A percentile compares a stretch with the other conserved stretches of the same genome.
Evolutionary conservation across 2,797 vertebrate genomes (phyloP).

Genomic region (Babyrousa celebensis): DNA sequence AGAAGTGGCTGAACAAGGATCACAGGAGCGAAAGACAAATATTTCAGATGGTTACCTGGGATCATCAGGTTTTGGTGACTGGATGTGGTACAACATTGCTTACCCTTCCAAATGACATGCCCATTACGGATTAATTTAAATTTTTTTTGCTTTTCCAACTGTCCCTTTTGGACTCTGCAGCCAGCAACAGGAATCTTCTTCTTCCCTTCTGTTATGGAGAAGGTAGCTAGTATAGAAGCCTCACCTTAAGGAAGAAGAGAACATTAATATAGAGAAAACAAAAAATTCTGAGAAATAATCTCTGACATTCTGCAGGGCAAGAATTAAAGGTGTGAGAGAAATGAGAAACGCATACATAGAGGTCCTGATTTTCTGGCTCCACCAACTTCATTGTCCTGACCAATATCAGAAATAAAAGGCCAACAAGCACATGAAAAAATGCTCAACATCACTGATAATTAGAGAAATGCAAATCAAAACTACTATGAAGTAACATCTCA

Average conservation of each 20-base stretch:
- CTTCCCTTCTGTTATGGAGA: constrained; percentile 95
- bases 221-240: constrained; percentile 94
- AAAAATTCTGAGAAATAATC: constrained; percentile 18
- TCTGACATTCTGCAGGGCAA: neutral
- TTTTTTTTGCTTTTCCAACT: constrained; percentile 93
- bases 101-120: constrained; percentile 95
- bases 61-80: neutral
- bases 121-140: constrained; percentile 94
- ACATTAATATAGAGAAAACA: neutral
- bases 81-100: constrained; percentile 74
- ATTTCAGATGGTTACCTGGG: neutral
- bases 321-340: neutral
- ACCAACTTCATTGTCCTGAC: constrained; percentile 38
- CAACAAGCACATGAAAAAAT: too few species aligned
- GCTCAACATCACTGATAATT: too few species aligned
- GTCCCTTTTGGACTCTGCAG: constrained; percentile 96
- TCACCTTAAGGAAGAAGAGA: constrained; percentile 92
- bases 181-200: constrained; percentile 96
- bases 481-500: too few species aligned
- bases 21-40: neutral
- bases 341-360: neutral
- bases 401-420: constrained; percentile 17
- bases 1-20: neutral
- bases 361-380: neutral
- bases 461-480: too few species aligned